These are phyloP conservation scores for Montipora efflorescens DNA, from an alignment of 64 coral and sea anemone genomes.

Conservation along the genomic window DNA sequence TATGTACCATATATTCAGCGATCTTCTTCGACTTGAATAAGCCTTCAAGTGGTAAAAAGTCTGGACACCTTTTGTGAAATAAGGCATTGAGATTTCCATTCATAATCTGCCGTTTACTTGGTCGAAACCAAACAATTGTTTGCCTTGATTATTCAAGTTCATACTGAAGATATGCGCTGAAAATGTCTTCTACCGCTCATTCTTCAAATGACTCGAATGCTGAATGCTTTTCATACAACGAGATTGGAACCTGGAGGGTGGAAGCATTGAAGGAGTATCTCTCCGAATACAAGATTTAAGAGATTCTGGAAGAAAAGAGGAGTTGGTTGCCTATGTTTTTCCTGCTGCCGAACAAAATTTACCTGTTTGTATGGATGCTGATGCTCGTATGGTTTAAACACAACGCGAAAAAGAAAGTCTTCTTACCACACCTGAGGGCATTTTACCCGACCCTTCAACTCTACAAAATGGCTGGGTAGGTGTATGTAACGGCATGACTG, in stretches of 20 bases:
- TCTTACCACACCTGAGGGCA: constrained; percentile 13
- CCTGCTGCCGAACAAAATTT: constrained; percentile 58
- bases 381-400: background rate
- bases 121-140: too few species aligned
- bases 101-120: too few species aligned
- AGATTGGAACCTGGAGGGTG: constrained; percentile 48
- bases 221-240: constrained; percentile 22
- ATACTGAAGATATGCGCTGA: too few species aligned
- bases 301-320: constrained; percentile 45
- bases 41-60: too few species aligned
- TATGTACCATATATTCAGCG: too few species aligned
- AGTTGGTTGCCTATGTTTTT: constrained; percentile 67
- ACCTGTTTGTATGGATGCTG: constrained; percentile 9
- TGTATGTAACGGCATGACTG: constrained; percentile 39
- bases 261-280: constrained; percentile 54
- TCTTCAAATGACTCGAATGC: too few species aligned
- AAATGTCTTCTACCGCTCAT: too few species aligned
- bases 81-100: too few species aligned
- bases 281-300: constrained; percentile 47
- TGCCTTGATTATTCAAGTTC: too few species aligned
- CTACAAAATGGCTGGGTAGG: constrained; percentile 50
- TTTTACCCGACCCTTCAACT: constrained; percentile 50
- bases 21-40: too few species aligned
- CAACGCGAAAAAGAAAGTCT: constrained; percentile 28
- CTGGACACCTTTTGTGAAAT: too few species aligned